These are phyloP conservation scores for Clarias gariepinus DNA, from an alignment of 2,113 vertebrate genomes.

Conservation along the genomic window DNA sequence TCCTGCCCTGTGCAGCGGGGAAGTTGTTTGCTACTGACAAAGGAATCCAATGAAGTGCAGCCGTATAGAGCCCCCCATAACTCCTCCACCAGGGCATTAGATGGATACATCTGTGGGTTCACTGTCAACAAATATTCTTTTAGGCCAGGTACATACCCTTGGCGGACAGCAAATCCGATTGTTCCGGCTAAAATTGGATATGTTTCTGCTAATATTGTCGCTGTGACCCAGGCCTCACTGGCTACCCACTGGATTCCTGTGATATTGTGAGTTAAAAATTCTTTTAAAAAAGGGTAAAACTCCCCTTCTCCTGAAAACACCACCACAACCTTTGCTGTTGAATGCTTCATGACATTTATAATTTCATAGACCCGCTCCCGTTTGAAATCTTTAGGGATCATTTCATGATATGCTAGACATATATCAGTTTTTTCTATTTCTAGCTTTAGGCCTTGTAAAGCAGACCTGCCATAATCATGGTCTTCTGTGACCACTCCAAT, in stretches of 20 bases:
- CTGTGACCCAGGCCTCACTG: constrained; percentile 77
- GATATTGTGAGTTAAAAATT: constrained; percentile 71
- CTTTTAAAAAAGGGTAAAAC: constrained; percentile 72
- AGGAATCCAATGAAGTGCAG: constrained; percentile 48
- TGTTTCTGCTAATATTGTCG: constrained; percentile 68
- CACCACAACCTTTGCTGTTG: constrained; percentile 71
- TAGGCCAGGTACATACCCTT: constrained; percentile 64
- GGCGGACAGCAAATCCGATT: constrained; percentile 72
- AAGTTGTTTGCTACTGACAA: not conserved
- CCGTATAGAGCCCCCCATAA: constrained; percentile 60
- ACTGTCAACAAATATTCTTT: constrained; percentile 66
- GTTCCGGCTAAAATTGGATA: constrained; percentile 71
- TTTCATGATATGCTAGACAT: constrained; percentile 62
- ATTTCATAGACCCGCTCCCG: constrained; percentile 56
- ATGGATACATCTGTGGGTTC: constrained; percentile 64
- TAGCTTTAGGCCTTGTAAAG: constrained; percentile 54
- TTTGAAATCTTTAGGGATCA: constrained; percentile 60
- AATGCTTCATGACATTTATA: constrained; percentile 69
- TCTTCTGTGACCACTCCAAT: constrained; percentile 59
- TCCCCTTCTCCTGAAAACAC: constrained; percentile 74
- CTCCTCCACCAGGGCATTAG: constrained; percentile 64
- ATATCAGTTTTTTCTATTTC: constrained; percentile 56
- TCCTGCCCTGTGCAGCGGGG: constrained; percentile 60
- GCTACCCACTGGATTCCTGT: constrained; percentile 78
- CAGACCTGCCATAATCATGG: constrained; percentile 62